Conservation (phyloP, 2,797 vertebrate species). For the Acipenser ruthenus region DNA sequence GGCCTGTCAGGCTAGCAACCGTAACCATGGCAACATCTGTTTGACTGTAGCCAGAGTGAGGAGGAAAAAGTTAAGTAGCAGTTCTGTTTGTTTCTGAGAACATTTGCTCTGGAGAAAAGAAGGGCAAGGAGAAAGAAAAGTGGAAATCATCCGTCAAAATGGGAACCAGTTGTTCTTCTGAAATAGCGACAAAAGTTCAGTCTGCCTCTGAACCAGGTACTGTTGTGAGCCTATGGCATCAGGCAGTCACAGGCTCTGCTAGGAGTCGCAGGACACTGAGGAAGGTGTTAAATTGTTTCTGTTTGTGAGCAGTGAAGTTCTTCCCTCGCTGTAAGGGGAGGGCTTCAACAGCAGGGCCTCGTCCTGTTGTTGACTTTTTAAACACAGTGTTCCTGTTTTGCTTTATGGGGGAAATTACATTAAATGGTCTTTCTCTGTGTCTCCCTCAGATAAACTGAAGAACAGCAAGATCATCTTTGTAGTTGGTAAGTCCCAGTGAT, state of each 20-base stretch:
- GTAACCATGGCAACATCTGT: conserved; percentile 35
- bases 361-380: conserved; percentile 29
- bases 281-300: background rate
- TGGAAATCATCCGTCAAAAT: conserved; percentile 17
- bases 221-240: background rate
- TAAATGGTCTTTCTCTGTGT: conserved; percentile 14
- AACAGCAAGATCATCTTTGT: conserved; percentile 94
- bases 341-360: background rate
- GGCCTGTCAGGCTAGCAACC: conserved; percentile 28
- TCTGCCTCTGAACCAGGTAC: background rate
- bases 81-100: background rate
- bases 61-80: background rate
- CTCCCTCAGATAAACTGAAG: conserved; percentile 83
- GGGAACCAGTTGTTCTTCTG: conserved; percentile 21
- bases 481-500: conserved; percentile 76
- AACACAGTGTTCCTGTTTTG: background rate
- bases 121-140: background rate
- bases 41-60: conserved; percentile 4
- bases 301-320: background rate
- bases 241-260: background rate
- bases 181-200: background rate
- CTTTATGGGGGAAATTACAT: background rate
- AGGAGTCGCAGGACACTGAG: conserved; percentile 4
- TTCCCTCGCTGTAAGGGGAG: background rate
- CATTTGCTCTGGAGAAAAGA: background rate